Base-by-base conservation (phyloP, 2,797 vertebrate species). In the Pseudochirops corinnae region DNA sequence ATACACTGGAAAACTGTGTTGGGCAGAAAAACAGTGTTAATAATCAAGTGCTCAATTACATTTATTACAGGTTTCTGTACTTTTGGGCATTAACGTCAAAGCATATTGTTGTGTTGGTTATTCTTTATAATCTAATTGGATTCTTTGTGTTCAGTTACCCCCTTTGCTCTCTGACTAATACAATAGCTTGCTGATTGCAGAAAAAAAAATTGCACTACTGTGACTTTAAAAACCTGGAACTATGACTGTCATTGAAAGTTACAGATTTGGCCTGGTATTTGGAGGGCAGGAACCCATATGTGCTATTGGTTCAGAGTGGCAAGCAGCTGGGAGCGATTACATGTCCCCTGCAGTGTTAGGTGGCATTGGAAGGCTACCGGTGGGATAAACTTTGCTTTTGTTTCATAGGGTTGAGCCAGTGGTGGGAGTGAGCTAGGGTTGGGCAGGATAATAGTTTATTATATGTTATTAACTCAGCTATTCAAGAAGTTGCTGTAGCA, bases 41-140 rank as follows among this genome's bases (percentile, higher is more conserved):
- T 95, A 98, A 96, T 97, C 97, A 91, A 97, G 98, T 94, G 98
- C 97, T 97, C 96, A 98, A 97, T 98, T 98, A 96, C 97, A 90
- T 97, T 95, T 97, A 96, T 98, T 98, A 95, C 95, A 98, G 98
- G 98, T 97, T 98, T 98, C 97, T 97, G 91, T 97, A 96, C 95
- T 97, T 98, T 97, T 97, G 98, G 98, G 97, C 97, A 97, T 97
- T 97, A 97, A 82, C 95, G 52, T 96, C 96, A 95, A 98, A 98
- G 97, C 97, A 97, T 96, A 97, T 92, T 96, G 97, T 95, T 95
- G 94, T 87, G 91, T 96, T 97, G 96, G 96, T 98, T 97, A 97
- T 97, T 97, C 97, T 96, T 98, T 93, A 52, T 95, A 57, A 96
- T 28, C 96, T 98, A 96, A 98, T 98, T 97, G 97, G 97, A 96